Percentiles rank a stretch among this genome's conserved stretches.
Evolutionary conservation across 2,888 invertebrate species (phyloP).

Genomic region (Nudaria mundana): DNA sequence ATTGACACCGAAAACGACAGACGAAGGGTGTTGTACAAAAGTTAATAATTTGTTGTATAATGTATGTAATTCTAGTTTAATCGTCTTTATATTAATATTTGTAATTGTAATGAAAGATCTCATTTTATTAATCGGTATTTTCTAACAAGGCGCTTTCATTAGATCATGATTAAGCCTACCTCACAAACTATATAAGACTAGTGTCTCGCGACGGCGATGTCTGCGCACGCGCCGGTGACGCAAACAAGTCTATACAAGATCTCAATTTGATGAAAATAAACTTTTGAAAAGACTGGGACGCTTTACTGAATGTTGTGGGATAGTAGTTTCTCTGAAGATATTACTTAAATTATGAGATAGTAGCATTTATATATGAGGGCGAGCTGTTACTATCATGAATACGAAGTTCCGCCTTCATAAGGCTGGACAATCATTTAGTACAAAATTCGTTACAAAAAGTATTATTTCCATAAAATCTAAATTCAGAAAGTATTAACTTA

Average conservation of each 20-base stretch:
- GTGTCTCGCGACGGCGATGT: conserved; percentile 45
- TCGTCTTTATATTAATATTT: conserved; percentile 78
- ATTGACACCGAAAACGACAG: conserved; percentile 52
- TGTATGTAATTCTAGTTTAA: conserved; percentile 79
- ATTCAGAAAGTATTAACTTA: conserved; percentile 75
- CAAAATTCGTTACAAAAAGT: conserved; percentile 74
- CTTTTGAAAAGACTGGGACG: conserved; percentile 81
- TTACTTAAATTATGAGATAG: conserved; percentile 79
- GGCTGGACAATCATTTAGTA: conserved; percentile 69
- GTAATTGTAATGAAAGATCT: conserved; percentile 82
- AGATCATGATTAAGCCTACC: conserved; percentile 81
- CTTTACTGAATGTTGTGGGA: conserved; percentile 81
- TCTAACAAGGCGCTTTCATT: conserved; percentile 81
- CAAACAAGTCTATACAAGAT: conserved; percentile 79
- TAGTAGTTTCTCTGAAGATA: conserved; percentile 78
- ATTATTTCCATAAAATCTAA: conserved; percentile 76
- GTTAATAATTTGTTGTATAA: conserved; percentile 79
- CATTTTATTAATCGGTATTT: conserved; percentile 82
- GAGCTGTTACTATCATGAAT: conserved; percentile 47
- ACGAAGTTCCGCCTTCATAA: conserved; percentile 55
- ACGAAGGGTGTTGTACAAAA: conserved; percentile 70
- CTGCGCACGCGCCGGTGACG: conserved; percentile 31
- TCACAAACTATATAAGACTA: conserved; percentile 75
- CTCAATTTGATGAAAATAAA: conserved; percentile 82
- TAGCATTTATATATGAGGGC: conserved; percentile 72